Base-by-base conservation (phyloP, 1,140 invertebrate species). In the Thaumatotibia leucotreta region DNA sequence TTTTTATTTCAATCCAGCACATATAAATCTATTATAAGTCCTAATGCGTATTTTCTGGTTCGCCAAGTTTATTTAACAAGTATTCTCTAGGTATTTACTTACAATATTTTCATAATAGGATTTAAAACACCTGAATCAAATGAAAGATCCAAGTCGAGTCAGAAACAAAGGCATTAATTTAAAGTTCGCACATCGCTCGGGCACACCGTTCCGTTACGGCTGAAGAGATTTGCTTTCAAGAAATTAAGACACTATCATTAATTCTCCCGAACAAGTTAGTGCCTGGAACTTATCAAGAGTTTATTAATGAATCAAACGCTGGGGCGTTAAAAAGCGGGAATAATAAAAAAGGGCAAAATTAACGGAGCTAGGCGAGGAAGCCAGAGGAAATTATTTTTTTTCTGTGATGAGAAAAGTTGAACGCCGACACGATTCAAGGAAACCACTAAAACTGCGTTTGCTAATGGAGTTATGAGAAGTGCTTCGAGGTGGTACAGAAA, bases 381-480 rank as follows among this genome's bases (percentile, higher is more conserved):
- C 52, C 52, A 66, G 69, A 74, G 70, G 72, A 76, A 76, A 75
- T 76, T 33, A 72, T 69, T 65, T 72, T 75, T 78, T 77, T 63
- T 68, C 64, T 61, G 35, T 68, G 72, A 82, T 79, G 72, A 75
- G 71, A 76, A 82, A 77, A 77, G 66, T 74, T 82, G 67, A 72
- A 50, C 64, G 61, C 58, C 64, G 73, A 73, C 70, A 76, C 50
- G 52, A 75, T 71, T 74, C 64, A 71, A 66, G 70, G 75, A 74
- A 74, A 75, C 70, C 70, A 69, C 73, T 66, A 67, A 61, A 68
- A 75, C 70, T 75, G 65, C 70, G 50, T 31, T n/a, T 27, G 65
- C 64, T 76, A 79, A 79, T 79, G 50, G 70, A 81, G 72, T 77
- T 75, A 74, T 77, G 69, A 70, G 69, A 64, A 66, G 65, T 64